These are phyloP conservation scores for Phrynocephalus vlangalii DNA, from an alignment of 2,797 vertebrate genomes.

Conservation along the genomic window DNA sequence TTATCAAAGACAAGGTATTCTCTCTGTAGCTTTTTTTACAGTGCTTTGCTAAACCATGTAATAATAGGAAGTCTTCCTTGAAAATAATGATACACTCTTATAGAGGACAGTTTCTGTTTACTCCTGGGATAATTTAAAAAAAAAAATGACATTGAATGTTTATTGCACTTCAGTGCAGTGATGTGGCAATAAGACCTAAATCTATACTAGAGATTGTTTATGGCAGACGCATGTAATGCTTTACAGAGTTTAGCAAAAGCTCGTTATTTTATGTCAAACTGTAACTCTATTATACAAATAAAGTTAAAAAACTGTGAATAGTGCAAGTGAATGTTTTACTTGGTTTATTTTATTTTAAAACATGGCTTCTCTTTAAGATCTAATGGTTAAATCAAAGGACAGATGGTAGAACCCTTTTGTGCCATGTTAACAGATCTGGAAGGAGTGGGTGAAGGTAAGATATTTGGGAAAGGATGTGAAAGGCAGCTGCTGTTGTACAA, in stretches of 20 bases:
- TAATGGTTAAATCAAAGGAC: slow-evolving; percentile 51
- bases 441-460: slow-evolving; percentile 13
- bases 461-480: slow-evolving; percentile 50
- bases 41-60: slow-evolving; percentile 87
- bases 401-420: slow-evolving; percentile 29
- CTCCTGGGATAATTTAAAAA: slow-evolving; percentile 81
- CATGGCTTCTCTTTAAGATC: slow-evolving; percentile 11
- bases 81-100: slow-evolving; percentile 84
- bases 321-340: slow-evolving; percentile 76
- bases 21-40: slow-evolving; percentile 85
- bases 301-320: slow-evolving; percentile 81
- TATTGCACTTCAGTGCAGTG: slow-evolving; percentile 89
- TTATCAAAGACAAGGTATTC: slow-evolving; percentile 85
- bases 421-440: slow-evolving; percentile 50
- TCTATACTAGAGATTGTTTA: slow-evolving; percentile 82
- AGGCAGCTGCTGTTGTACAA: slow-evolving; percentile 32
- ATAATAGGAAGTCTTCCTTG: slow-evolving; percentile 86
- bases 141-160: slow-evolving; percentile 88
- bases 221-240: slow-evolving; percentile 84
- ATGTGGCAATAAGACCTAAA: slow-evolving; percentile 91
- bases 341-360: slow-evolving; percentile 67
- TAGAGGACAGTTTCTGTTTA: slow-evolving; percentile 85
- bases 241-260: slow-evolving; percentile 85
- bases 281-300: slow-evolving; percentile 86
- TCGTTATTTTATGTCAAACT: slow-evolving; percentile 86